Conservation (phyloP, 2,797 vertebrate genomes). For the Stomatorhinus walkeri region DNA sequence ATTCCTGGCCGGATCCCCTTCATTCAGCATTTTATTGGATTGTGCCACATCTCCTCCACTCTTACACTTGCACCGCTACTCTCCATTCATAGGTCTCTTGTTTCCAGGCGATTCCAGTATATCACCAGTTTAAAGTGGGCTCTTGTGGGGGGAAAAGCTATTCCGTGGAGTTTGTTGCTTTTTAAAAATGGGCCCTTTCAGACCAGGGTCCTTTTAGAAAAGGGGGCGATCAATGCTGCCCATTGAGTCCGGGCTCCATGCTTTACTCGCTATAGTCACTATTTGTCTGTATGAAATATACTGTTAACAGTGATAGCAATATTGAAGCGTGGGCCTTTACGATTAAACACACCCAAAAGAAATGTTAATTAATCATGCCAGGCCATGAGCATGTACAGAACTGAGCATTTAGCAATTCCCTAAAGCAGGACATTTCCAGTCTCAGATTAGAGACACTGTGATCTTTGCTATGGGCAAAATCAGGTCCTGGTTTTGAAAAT, state of each 20-base stretch:
- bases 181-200: conserved; percentile 14
- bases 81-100: background rate
- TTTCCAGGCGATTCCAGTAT: background rate
- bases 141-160: background rate
- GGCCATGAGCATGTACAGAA: background rate
- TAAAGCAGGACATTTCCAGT: background rate
- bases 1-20: background rate
- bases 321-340: background rate
- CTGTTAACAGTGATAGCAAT: background rate
- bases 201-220: background rate
- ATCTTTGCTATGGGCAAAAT: background rate
- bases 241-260: background rate
- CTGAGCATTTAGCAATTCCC: background rate
- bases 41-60: background rate
- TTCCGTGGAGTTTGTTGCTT: background rate
- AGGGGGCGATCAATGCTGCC: background rate
- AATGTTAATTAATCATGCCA: background rate
- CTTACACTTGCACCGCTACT: background rate
- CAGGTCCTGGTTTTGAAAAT: background rate
- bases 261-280: background rate
- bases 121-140: background rate
- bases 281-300: background rate
- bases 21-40: background rate
- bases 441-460: background rate
- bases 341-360: background rate